Evolutionary conservation across 2,888 invertebrate genomes (phyloP), one percentile per base, ranked within the genome.

Genomic region (Antitype chi): DNA sequence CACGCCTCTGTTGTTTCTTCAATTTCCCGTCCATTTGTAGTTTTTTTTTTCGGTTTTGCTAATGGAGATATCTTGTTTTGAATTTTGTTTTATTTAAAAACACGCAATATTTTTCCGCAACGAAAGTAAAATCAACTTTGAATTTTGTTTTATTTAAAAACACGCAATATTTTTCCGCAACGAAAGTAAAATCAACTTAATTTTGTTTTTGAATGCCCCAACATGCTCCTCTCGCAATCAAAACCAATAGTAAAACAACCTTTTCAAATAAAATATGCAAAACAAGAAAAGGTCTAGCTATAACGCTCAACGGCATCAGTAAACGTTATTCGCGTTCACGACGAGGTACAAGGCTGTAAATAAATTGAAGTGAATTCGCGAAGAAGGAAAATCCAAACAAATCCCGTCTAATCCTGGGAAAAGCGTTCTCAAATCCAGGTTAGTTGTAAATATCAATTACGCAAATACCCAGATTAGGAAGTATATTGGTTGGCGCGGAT

Each of bases 371-470:
- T 92, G 93, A 94, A 94, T 94, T 92, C 92, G 91, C 91, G 89
- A 92, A 92, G 92, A 92, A 93, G 91, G 93, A 90, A 93, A 94
- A 95, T 95, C 94, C 94, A 88, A 92, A 94, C 95, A 96, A 95
- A 96, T 96, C 94, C 89, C 90, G 84, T 91, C 93, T 96, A 96
- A 96, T 96, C 95, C 93, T 88, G 91, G 86, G 90, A 91, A 94
- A 92, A 94, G 95, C 94, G 91, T 91, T 92, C 91, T 89, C 89
- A 93, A 93, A 95, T 95, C 95, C 96, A 95, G 95, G 96, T 96
- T 96, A 96, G 95, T 95, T 93, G 96, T 96, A 96, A 96, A 96
- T 96, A 96, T 96, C 96, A 95, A 96, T 96, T 96, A 96, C 96
- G 94, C 93, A 95, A 95, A 96, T 94, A 93, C 94, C 90, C 81